These are phyloP conservation scores for Pipa parva DNA, from an alignment of 2,113 vertebrate genomes.

Conservation along the genomic window DNA sequence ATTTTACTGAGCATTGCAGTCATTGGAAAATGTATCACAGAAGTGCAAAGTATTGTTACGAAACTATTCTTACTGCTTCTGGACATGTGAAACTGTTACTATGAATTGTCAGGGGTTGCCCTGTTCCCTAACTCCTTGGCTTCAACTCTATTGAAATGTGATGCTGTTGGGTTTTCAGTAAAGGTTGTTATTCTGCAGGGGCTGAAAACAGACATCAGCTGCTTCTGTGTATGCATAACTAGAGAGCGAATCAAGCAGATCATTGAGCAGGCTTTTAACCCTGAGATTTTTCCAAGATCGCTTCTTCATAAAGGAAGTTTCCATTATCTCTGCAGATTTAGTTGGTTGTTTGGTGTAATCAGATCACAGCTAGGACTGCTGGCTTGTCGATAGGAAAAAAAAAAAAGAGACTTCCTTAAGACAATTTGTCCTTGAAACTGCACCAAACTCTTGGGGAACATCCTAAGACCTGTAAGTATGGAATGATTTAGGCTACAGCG, in stretches of 20 bases:
- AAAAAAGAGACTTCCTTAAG: constrained; percentile 76
- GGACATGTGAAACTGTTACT: constrained; percentile 46
- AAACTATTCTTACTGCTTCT: constrained; percentile 30
- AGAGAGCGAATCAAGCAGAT: constrained; percentile 67
- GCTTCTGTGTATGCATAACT: constrained; percentile 71
- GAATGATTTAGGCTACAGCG: constrained; percentile 70
- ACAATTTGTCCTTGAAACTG: constrained; percentile 98
- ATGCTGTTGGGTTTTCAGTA: constrained; percentile 78
- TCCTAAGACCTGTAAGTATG: constrained; percentile 91
- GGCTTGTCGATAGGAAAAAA: constrained; percentile 81
- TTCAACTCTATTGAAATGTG: constrained; percentile 80
- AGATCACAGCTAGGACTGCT: constrained; percentile 74
- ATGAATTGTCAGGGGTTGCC: constrained; percentile 61
- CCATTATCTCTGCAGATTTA: constrained; percentile 63
- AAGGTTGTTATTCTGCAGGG: constrained; percentile 78
- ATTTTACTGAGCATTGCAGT: not conserved
- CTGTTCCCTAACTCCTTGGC: constrained; percentile 72
- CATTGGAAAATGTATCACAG: not conserved
- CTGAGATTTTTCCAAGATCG: constrained; percentile 68
- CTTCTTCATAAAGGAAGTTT: constrained; percentile 68
- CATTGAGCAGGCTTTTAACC: constrained; percentile 68
- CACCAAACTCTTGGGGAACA: constrained; percentile 97
- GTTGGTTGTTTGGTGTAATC: constrained; percentile 67
- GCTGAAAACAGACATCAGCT: constrained; percentile 80
- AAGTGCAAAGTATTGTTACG: not conserved